These are phyloP conservation scores for Gymnoscelis rufifasciata DNA, from an alignment of 2,888 invertebrate species.

Conservation along the genomic window DNA sequence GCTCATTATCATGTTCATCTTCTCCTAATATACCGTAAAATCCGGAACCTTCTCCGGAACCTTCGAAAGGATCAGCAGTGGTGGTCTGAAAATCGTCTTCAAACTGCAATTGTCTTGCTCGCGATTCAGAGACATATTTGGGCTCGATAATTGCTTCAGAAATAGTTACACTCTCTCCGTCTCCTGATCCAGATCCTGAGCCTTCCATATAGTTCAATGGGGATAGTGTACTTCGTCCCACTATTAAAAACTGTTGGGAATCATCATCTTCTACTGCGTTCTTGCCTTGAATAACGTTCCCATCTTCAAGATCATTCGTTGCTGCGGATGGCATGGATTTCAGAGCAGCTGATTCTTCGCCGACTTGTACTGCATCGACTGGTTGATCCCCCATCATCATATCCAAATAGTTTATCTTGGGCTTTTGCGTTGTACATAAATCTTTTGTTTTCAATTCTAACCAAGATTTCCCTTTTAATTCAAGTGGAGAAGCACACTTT, in stretches of 20 bases:
- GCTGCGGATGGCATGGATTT: conserved; percentile 61
- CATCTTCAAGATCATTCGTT: conserved; percentile 61
- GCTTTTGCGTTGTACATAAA: conserved; percentile 68
- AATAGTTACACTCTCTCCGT: conserved; percentile 62
- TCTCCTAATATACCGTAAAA: conserved; percentile 21
- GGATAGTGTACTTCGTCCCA: conserved; percentile 43
- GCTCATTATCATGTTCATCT: conserved; percentile 30
- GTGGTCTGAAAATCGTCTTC: conserved; percentile 51
- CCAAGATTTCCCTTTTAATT: conserved; percentile 75
- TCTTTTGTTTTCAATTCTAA: conserved; percentile 78
- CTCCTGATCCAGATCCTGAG: conserved; percentile 57
- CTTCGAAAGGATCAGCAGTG: conserved; percentile 57
- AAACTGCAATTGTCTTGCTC: conserved; percentile 35
- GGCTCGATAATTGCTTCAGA: conserved; percentile 52
- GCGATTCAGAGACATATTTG: conserved; percentile 32
- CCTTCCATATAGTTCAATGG: conserved; percentile 47
- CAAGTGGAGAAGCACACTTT: conserved; percentile 76
- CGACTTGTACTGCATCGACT: conserved; percentile 55
- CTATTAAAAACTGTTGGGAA: conserved; percentile 59
- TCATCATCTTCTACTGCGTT: conserved; percentile 60
- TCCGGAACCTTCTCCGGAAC: conserved; percentile 46
- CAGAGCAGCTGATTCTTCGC: conserved; percentile 58
- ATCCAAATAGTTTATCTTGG: conserved; percentile 63
- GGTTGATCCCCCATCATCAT: conserved; percentile 83
- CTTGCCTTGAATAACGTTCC: conserved; percentile 55